Conservation (phyloP, 2,888 invertebrate genomes). For the Cremastinae sp. region DNA sequence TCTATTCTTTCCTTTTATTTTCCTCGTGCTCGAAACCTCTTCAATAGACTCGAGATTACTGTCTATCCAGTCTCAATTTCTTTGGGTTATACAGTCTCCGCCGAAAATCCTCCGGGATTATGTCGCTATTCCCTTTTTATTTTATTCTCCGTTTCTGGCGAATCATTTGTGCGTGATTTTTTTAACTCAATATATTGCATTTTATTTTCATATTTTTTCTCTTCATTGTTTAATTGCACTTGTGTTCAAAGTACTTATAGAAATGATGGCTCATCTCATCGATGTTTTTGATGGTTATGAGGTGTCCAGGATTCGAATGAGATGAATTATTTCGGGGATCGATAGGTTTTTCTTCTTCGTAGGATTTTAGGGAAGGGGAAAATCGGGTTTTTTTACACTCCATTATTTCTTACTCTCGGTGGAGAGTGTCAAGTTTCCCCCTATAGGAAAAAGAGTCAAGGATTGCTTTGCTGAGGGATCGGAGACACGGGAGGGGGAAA, state of each 20-base stretch:
- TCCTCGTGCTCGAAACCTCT: slow-evolving; percentile 15
- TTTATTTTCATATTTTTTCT: slow-evolving; percentile 5
- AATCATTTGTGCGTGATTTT: no score
- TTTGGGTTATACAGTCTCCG: slow-evolving; percentile 21
- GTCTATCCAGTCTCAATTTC: slow-evolving; percentile 29
- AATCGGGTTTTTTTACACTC: slow-evolving; percentile 54
- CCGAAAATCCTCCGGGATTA: slow-evolving; percentile 19
- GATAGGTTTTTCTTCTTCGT: slow-evolving; percentile 67
- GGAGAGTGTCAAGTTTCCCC: slow-evolving; percentile 70
- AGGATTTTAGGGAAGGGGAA: slow-evolving; percentile 60
- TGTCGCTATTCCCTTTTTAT: slow-evolving; percentile 20
- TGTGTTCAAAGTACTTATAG: no score
- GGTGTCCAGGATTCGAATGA: slow-evolving; percentile 69
- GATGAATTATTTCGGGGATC: slow-evolving; percentile 68
- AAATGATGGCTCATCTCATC: no score
- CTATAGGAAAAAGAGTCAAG: slow-evolving; percentile 76
- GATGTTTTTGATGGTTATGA: slow-evolving; percentile 51
- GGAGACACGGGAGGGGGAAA: slow-evolving; percentile 78
- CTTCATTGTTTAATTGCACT: slow-evolving; percentile 7
- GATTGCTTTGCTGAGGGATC: slow-evolving; percentile 73
- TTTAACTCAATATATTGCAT: no score
- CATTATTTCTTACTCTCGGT: slow-evolving; percentile 2
- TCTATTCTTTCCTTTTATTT: not conserved
- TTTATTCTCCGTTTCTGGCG: slow-evolving; percentile 15
- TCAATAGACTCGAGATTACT: slow-evolving; percentile 53